phyloP scores from a whole-genome alignment of 2,113 vertebrate species.

The Nothobranchius furzeri region DNA sequence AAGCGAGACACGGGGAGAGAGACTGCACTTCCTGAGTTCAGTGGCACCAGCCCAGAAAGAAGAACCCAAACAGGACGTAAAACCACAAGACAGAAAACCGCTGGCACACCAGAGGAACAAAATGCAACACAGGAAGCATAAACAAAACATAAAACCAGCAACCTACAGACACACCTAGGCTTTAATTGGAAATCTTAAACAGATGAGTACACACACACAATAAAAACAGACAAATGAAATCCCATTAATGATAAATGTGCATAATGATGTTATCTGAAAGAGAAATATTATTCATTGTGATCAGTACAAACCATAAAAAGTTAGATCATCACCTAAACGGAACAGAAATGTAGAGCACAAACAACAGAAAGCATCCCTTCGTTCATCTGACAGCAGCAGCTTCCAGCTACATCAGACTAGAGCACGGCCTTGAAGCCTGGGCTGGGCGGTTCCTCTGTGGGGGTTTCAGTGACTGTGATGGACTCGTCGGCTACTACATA shows the following conservation, averaged over 20 bases:
- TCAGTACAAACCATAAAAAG: conserved; percentile 38
- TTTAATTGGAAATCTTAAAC: conserved; percentile 71
- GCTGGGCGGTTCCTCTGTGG: conserved; percentile 70
- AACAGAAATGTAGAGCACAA: conserved; percentile 39
- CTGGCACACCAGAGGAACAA: conserved; percentile 45
- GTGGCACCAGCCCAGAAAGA: conserved; percentile 36
- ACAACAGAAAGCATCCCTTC: conserved; percentile 47
- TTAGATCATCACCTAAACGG: conserved; percentile 30
- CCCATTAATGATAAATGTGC: conserved; percentile 24
- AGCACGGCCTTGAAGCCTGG: conserved; percentile 63
- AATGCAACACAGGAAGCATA: conserved; percentile 67
- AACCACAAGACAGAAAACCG: conserved; percentile 41
- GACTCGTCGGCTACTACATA: conserved; percentile 80
- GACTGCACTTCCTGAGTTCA: conserved; percentile 47
- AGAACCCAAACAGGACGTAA: conserved; percentile 45
- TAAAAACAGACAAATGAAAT: conserved; percentile 39
- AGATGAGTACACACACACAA: conserved; percentile 58
- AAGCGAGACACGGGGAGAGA: conserved; percentile 25
- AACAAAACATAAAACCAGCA: conserved; percentile 72
- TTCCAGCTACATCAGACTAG: conserved; percentile 37
- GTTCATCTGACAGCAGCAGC: conserved; percentile 26
- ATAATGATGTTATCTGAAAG: conserved; percentile 13
- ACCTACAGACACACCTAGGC: conserved; percentile 58
- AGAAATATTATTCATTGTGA: conserved; percentile 21
- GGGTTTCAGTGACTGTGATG: conserved; percentile 76